Percentiles rank a stretch among this genome's conserved stretches.
Evolutionary conservation across 2,888 invertebrate species (phyloP).

Genomic region (Zonitis immaculata): DNA sequence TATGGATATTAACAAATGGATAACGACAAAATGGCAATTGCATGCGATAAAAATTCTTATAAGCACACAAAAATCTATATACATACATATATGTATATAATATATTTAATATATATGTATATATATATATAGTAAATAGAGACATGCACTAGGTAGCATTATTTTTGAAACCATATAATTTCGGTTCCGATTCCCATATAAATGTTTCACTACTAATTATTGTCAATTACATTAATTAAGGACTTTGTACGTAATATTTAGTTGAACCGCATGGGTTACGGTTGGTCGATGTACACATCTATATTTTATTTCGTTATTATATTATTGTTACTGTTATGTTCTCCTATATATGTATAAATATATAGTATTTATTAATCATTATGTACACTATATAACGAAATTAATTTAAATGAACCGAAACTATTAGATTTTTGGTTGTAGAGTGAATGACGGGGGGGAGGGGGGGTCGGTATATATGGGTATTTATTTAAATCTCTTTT

Average conservation of each 20-base stretch:
- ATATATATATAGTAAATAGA: constrained; percentile 34
- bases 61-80: no score
- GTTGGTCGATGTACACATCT: constrained; percentile 25
- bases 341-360: constrained; percentile 9
- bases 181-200: constrained; percentile 39
- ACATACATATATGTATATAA: no score
- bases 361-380: constrained; percentile 33
- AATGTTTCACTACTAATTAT: constrained; percentile 40
- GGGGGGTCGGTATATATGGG: no score
- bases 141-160: constrained; percentile 41
- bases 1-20: constrained; percentile 25
- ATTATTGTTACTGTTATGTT: no score
- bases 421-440: no score
- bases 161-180: constrained; percentile 35
- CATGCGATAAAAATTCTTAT: constrained; percentile 25
- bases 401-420: constrained; percentile 26
- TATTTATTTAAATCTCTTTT: no score
- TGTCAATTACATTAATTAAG: constrained; percentile 33
- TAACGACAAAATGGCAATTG: constrained; percentile 34
- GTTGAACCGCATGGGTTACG: constrained; percentile 31
- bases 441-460: no score
- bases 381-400: no score
- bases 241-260: constrained; percentile 29
- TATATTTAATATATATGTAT: no score
- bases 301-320: no score